Conservation (phyloP, 2,797 vertebrate genomes). For the Clangula hyemalis region DNA sequence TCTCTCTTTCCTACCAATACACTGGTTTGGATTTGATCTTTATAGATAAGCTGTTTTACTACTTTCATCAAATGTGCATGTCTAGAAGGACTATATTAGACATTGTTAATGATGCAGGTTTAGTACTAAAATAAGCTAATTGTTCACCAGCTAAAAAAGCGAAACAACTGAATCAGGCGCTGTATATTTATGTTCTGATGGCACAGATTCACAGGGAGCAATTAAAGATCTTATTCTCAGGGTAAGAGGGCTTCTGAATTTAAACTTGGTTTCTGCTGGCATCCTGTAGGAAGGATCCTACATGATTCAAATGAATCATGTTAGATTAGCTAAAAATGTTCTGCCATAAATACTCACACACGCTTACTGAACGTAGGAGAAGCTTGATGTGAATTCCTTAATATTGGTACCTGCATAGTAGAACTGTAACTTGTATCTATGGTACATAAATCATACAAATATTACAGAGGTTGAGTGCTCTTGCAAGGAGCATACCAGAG, state of each 20-base stretch:
- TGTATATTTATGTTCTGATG: neutral
- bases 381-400: conserved; percentile 9
- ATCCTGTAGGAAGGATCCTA: conserved; percentile 32
- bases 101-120: conserved; percentile 42
- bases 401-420: neutral
- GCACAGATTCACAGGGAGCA: neutral
- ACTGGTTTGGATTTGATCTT: neutral
- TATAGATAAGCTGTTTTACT: neutral
- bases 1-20: neutral
- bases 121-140: conserved; percentile 24
- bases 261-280: neutral
- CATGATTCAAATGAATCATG: neutral
- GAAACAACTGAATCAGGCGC: conserved; percentile 1
- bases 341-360: conserved; percentile 9
- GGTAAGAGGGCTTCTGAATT: conserved; percentile 22
- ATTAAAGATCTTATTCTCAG: conserved; percentile 2
- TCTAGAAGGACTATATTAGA: neutral
- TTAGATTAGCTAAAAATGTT: conserved; percentile 35
- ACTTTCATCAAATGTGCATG: neutral
- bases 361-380: neutral
- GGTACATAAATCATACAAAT: conserved; percentile 18
- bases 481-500: conserved; percentile 28
- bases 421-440: conserved; percentile 6
- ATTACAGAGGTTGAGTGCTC: conserved; percentile 18
- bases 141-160: conserved; percentile 39